Evolutionary conservation across 2,888 invertebrate genomes (phyloP).

Genomic region (Dryadula phaetusa): DNA sequence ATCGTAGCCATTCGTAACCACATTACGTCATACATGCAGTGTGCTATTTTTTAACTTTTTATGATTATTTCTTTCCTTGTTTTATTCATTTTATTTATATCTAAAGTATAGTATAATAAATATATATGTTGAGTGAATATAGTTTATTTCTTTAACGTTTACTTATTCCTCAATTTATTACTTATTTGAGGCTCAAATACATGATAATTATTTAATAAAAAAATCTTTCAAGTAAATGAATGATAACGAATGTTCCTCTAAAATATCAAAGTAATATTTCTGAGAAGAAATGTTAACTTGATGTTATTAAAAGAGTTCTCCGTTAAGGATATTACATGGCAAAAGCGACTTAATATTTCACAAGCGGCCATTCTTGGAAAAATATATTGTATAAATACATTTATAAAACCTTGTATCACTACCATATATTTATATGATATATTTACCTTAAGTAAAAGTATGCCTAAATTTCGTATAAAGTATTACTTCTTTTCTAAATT

Average conservation of each 20-base stretch:
- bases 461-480: background rate
- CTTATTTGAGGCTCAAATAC: too few relatives aligned
- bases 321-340: background rate
- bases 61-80: background rate
- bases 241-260: background rate
- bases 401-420: background rate
- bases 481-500: background rate
- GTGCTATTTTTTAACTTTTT: background rate
- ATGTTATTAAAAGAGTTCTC: slow-evolving; percentile 4
- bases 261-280: slow-evolving; percentile 9
- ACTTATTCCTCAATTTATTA: too few relatives aligned
- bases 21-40: slow-evolving; percentile 43
- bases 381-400: slow-evolving; percentile 8
- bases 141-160: too few relatives aligned
- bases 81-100: background rate
- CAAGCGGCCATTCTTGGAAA: slow-evolving; percentile 5
- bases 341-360: slow-evolving; percentile 20
- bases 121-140: too few relatives aligned
- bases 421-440: background rate
- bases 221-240: background rate
- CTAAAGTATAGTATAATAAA: too few relatives aligned
- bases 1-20: slow-evolving; percentile 51
- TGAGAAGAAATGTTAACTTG: slow-evolving; percentile 1
- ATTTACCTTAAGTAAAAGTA: background rate
- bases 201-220: background rate